Evolutionary conservation across 2,797 vertebrate species (phyloP).

Genomic region (Acanthurus lineatus): DNA sequence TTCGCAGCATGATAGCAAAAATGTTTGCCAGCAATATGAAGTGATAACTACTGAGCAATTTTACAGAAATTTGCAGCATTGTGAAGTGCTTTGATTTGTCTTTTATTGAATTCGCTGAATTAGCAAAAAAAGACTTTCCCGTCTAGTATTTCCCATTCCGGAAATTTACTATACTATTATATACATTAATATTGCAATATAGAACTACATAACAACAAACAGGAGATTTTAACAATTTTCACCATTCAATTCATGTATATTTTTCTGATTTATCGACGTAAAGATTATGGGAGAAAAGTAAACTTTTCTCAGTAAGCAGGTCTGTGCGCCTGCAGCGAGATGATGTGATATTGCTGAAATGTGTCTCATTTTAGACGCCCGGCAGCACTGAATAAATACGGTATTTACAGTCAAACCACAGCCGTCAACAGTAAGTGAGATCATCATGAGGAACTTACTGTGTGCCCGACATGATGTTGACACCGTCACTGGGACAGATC

Average conservation of each 20-base stretch:
- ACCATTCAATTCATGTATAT: not conserved
- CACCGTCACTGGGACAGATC: constrained; percentile 45
- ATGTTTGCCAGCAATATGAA: not conserved
- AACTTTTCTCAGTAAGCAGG: constrained; percentile 19
- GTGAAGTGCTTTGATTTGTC: not conserved
- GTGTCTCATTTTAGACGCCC: not conserved
- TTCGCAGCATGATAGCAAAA: not conserved
- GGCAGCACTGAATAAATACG: not conserved
- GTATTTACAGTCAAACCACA: not conserved
- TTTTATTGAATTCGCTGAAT: not conserved
- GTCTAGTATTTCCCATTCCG: not conserved
- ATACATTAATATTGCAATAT: not conserved
- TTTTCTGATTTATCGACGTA: constrained; percentile 26
- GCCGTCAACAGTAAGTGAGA: not conserved
- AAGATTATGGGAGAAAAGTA: constrained; percentile 12
- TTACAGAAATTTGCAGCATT: not conserved
- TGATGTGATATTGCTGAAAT: constrained; percentile 23
- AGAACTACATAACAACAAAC: not conserved
- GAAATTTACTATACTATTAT: not conserved
- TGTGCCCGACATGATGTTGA: constrained; percentile 1
- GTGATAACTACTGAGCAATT: not conserved
- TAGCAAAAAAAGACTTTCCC: not conserved
- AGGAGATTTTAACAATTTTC: not conserved
- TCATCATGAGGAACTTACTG: constrained; percentile 67
- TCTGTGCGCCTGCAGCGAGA: constrained; percentile 25